Evolutionary conservation across 2,888 invertebrate genomes (phyloP).

Genomic region (Drosophila helvetica): DNA sequence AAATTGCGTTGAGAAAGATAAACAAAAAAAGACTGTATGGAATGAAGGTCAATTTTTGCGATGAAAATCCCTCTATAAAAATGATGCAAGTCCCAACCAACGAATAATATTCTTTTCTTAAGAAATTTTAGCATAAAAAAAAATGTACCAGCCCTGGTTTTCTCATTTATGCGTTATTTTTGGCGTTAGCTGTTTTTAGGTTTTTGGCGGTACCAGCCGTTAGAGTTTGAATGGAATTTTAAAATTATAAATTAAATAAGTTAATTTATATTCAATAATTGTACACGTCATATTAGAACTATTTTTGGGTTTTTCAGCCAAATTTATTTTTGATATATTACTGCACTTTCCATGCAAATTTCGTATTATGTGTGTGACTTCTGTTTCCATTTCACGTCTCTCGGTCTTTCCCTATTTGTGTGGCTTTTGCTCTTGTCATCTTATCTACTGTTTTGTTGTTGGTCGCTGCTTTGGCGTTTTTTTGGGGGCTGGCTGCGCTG

Average conservation of each 20-base stretch:
- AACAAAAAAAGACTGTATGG: too few species aligned
- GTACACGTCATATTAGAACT: not conserved
- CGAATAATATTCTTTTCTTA: too few species aligned
- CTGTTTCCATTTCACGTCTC: slow-evolving; percentile 10
- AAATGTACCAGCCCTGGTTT: not conserved
- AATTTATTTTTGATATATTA: not conserved
- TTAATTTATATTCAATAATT: not conserved
- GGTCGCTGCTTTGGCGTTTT: slow-evolving; percentile 16
- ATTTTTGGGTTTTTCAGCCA: not conserved
- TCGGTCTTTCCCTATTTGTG: slow-evolving; percentile 13
- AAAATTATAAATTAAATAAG: not conserved
- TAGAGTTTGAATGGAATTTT: not conserved
- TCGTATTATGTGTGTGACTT: not conserved
- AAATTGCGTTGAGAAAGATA: too few species aligned
- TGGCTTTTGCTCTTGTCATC: slow-evolving; percentile 22
- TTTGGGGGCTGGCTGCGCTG: slow-evolving; percentile 22
- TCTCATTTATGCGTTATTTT: not conserved
- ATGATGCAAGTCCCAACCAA: too few species aligned
- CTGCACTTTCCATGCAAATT: slow-evolving; percentile 10
- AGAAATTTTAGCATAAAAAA: too few species aligned
- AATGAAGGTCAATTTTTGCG: too few species aligned
- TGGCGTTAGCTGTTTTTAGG: not conserved
- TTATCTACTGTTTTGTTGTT: slow-evolving; percentile 51
- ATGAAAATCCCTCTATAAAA: too few species aligned
- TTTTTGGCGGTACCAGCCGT: slow-evolving; percentile 3